These are phyloP conservation scores for Ciconia nigra DNA, from an alignment of 2,797 vertebrate species.

Conservation along the genomic window DNA sequence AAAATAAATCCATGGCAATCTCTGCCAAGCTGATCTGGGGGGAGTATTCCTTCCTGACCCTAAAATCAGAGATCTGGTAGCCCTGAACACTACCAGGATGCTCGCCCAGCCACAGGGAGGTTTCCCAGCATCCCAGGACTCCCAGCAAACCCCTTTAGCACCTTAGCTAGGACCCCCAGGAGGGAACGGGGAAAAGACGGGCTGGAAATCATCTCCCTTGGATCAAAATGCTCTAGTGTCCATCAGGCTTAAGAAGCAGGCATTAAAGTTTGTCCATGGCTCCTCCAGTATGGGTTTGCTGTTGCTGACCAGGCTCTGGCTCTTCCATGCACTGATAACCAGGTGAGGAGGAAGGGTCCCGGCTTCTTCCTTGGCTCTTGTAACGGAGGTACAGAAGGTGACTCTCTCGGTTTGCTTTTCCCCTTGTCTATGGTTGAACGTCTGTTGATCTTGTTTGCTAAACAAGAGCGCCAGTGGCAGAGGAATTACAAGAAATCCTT, in stretches of 20 bases:
- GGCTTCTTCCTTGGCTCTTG: background rate
- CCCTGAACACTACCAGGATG: background rate
- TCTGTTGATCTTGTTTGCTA: constrained; percentile 46
- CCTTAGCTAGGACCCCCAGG: background rate
- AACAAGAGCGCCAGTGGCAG: constrained; percentile 55
- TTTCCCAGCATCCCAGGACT: background rate
- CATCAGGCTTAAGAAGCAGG: background rate
- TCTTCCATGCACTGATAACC: background rate
- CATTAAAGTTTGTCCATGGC: background rate
- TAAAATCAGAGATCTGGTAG: background rate
- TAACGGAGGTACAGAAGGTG: background rate
- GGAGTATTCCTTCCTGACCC: background rate
- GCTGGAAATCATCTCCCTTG: background rate
- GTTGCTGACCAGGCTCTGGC: background rate
- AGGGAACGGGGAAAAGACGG: background rate
- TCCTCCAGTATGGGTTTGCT: background rate
- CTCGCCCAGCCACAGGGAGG: background rate
- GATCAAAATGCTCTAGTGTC: background rate
- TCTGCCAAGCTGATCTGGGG: background rate
- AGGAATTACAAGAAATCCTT: constrained; percentile 67
- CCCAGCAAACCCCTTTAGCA: background rate
- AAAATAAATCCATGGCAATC: background rate
- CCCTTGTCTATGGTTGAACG: background rate
- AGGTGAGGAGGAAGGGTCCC: background rate
- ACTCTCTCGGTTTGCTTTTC: background rate